phyloP scores from a whole-genome alignment of 2,888 invertebrate species.

The Euzetes globulus region DNA sequence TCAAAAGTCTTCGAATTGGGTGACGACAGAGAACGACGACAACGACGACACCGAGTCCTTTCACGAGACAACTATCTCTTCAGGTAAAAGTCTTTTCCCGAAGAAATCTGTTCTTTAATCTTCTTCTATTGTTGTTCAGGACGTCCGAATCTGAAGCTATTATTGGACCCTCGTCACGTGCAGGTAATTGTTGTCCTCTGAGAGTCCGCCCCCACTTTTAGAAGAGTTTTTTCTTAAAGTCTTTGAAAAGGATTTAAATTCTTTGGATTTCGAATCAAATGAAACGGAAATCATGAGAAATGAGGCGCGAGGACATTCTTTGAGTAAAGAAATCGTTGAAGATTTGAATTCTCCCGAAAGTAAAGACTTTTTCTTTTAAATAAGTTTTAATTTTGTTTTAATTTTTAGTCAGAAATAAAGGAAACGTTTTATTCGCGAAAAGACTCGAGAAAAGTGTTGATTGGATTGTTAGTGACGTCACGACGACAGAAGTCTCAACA shows the following conservation, averaged over 20 bases:
- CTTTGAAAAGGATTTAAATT: conserved; percentile 54
- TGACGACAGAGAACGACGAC: conserved; percentile 24
- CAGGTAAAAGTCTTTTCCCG: not conserved
- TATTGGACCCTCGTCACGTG: conserved; percentile 65
- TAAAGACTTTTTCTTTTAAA: no score
- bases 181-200: no score
- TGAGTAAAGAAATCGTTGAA: conserved; percentile 67
- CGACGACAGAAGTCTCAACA: conserved; percentile 12
- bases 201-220: not conserved
- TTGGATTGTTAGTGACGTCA: conserved; percentile 37
- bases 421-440: conserved; percentile 39
- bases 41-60: not conserved
- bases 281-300: conserved; percentile 47
- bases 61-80: conserved; percentile 29
- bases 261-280: conserved; percentile 57
- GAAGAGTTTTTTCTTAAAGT: not conserved
- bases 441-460: conserved; percentile 39
- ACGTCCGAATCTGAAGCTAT: conserved; percentile 55
- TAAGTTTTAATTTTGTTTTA: not conserved
- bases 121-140: conserved; percentile 48
- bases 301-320: conserved; percentile 53
- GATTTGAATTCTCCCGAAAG: conserved; percentile 70
- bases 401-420: not conserved
- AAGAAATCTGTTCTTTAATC: not conserved
- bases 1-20: conserved; percentile 28